Conservation (phyloP, 2,888 invertebrate genomes). For the Cerceris rybyensis region DNA sequence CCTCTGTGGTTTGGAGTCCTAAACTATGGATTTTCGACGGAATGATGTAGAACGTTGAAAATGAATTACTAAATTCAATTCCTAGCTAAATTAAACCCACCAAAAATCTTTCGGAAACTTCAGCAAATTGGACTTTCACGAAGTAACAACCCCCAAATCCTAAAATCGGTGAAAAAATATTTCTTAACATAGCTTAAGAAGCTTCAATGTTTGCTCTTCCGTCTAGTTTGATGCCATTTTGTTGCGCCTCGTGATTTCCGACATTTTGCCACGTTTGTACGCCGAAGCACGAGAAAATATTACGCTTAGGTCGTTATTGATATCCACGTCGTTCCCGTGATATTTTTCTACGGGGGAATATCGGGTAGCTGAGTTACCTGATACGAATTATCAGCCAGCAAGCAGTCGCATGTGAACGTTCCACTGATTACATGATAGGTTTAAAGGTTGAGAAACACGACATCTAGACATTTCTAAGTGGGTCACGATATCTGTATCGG, state of each 20-base stretch:
- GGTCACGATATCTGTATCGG: slow-evolving; percentile 64
- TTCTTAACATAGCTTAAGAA: too few species aligned
- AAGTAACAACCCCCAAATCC: too few species aligned
- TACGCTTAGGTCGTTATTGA: slow-evolving; percentile 37
- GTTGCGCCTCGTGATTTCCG: too few species aligned
- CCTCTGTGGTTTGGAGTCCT: too few species aligned
- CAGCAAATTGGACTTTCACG: too few species aligned
- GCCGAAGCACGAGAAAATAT: neutral
- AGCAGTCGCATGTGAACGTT: slow-evolving; percentile 55
- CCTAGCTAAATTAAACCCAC: too few species aligned
- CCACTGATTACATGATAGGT: slow-evolving; percentile 52
- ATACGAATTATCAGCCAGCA: slow-evolving; percentile 56
- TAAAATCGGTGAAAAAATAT: too few species aligned
- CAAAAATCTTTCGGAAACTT: too few species aligned
- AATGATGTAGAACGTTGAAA: too few species aligned
- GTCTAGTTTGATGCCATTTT: neutral
- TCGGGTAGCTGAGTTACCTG: slow-evolving; percentile 52
- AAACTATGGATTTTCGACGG: too few species aligned
- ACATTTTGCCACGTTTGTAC: neutral
- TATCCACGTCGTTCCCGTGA: slow-evolving; percentile 38
- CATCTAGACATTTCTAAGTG: slow-evolving; percentile 61
- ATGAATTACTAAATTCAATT: too few species aligned
- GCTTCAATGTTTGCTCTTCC: too few species aligned
- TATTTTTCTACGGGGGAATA: slow-evolving; percentile 47
- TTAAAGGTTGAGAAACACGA: slow-evolving; percentile 64